These are phyloP conservation scores for Pyrocoelia pectoralis DNA, from an alignment of 2,888 invertebrate genomes.

Conservation along the genomic window DNA sequence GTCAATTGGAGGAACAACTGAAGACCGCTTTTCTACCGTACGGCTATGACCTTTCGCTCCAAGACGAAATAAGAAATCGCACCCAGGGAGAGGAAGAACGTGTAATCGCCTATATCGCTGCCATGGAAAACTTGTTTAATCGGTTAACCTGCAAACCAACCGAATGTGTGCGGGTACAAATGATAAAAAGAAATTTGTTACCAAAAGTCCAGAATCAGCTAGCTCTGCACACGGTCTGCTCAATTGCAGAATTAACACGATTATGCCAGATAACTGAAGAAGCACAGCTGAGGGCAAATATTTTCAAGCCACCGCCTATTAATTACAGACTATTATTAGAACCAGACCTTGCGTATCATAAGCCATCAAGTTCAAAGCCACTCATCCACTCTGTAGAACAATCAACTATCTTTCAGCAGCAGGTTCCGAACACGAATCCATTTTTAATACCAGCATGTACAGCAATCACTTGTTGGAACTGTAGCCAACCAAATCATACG, in stretches of 20 bases:
- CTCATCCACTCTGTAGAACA: no score
- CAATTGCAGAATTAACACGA: not conserved
- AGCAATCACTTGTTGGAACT: no score
- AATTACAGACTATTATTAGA: no score
- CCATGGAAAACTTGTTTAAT: not conserved
- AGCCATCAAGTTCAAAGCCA: no score
- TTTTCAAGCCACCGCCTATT: no score
- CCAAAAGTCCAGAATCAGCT: not conserved
- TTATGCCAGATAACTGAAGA: not conserved
- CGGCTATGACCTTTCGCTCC: not conserved
- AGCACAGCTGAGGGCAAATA: not conserved
- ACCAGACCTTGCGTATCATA: no score
- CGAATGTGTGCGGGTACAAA: not conserved
- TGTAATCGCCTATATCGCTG: not conserved
- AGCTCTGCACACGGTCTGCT: not conserved
- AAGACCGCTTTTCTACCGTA: not conserved
- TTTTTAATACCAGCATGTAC: no score
- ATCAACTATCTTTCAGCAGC: no score
- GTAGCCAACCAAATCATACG: no score
- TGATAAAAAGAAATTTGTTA: not conserved
- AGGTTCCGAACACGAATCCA: no score
- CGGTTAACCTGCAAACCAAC: not conserved
- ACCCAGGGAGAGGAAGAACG: not conserved
- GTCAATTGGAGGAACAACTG: not conserved
- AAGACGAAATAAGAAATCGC: not conserved